These are phyloP conservation scores for Coilia nasus DNA, from an alignment of 2,797 vertebrate genomes.

Conservation along the genomic window DNA sequence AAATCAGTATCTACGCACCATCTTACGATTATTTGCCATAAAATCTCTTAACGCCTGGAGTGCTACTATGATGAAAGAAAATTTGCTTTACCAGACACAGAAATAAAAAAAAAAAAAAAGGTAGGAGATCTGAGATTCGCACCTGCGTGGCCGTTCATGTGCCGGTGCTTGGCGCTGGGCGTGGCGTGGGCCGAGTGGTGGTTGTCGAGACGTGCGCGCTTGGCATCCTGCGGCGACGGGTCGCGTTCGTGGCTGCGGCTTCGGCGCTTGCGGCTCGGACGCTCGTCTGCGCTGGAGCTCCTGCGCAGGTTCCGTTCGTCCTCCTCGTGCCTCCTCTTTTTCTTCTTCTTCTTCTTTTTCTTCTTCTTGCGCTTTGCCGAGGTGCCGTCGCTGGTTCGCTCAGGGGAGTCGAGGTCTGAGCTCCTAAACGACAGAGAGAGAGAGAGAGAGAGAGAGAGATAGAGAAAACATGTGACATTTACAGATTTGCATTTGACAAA, in stretches of 20 bases:
- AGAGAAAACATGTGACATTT: conserved; percentile 29
- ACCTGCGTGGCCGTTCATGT: conserved; percentile 70
- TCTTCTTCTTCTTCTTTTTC: conserved; percentile 85
- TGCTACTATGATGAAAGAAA: too few species aligned
- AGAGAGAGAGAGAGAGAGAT: conserved; percentile 44
- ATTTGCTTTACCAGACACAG: too few species aligned
- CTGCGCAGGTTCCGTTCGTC: conserved; percentile 54
- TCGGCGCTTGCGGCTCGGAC: conserved; percentile 60
- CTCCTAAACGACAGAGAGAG: conserved; percentile 65
- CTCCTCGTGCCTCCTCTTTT: conserved; percentile 72
- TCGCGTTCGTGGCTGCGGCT: conserved; percentile 32
- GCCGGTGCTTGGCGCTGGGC: conserved; percentile 41
- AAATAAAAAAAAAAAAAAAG: too few species aligned
- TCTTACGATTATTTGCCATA: too few species aligned
- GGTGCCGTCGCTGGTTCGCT: conserved; percentile 69
- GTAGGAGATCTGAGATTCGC: neutral
- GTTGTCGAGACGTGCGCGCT: conserved; percentile 54
- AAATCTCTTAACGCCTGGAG: too few species aligned
- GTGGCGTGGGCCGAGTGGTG: conserved; percentile 26
- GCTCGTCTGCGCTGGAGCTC: conserved; percentile 59
- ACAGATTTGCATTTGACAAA: neutral
- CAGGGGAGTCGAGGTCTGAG: conserved; percentile 74
- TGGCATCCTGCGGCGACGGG: conserved; percentile 52
- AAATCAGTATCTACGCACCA: too few species aligned
- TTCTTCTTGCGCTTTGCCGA: conserved; percentile 81